Evolutionary conservation across 1,140 invertebrate species (phyloP), one percentile per base, ranked within the genome.

Genomic region (Dendrolimus kikuchii): DNA sequence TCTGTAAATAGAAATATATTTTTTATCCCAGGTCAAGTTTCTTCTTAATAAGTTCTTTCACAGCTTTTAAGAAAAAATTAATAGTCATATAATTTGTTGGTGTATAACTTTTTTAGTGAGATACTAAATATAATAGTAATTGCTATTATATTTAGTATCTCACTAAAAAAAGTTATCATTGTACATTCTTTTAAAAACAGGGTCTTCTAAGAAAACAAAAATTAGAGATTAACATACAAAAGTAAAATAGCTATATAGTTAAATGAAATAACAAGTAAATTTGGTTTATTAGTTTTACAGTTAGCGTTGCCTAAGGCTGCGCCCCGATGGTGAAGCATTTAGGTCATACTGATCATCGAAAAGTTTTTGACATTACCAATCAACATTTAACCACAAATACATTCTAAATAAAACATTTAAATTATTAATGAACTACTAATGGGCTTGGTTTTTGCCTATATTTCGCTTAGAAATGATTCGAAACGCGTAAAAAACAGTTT

Each of bases 1-100:
- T 87, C 81, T 87, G 72, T 3, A 78, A 83, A 45, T 69, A 67
- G 40, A 7, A 46, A 44, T 53, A 8, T 9, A n/a, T 45, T 9
- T 45, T n/a, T 45, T 45, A 45, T 9, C 43, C 5, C 23, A 45
- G 2, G 5, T 5, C n/a, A 45, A 45, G 23, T 23, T 23, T 23
- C 23, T 23, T 23, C 43, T 45, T 7, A n/a, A 45, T n/a, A 7
- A 0, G 23, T 8, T 7, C 5, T 2, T 45, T 5, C 5, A n/a
- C 6, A 45, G 23, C n/a, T n/a, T 49, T 49, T n/a, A 40, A 40
- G 38, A 49, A 4, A 39, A 40, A n/a, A n/a, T 49, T 39, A n/a
- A 50, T 41, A 50, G 4, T 50, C 9, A n/a, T 39, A 40, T 23
- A 50, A 50, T 6, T 36, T n/a, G 39, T 42, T 6, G 8, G 37